Base-by-base conservation (phyloP, 2,797 vertebrate species). In the Rhincodon typus region DNA sequence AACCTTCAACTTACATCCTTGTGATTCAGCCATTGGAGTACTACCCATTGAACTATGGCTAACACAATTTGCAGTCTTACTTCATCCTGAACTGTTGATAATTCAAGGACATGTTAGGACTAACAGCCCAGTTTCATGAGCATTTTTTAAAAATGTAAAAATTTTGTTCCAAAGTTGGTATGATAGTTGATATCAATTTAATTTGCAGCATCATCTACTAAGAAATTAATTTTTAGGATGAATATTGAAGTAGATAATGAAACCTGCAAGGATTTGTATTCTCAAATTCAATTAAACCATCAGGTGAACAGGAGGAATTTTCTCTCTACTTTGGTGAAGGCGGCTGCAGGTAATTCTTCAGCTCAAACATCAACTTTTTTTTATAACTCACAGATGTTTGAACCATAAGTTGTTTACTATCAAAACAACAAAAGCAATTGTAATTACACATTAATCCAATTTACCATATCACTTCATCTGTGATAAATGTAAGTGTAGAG, bases 391-490 rank as follows among this genome's bases (percentile, higher is more conserved):
- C n/a, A n/a, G n/a, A n/a, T n/a, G n/a, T n/a, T n/a, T n/a, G n/a
- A n/a, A n/a, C n/a, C n/a, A n/a, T n/a, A n/a, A n/a, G n/a, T n/a
- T n/a, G n/a, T n/a, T n/a, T n/a, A n/a, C 66, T 70, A 34, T 70
- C 94, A 46, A 53, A 94, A 74, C 69, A 94, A 50, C 12, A 90
- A 53, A 88, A 30, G 30, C 53, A 10, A 30, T 62, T 53, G n/a
- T 69, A 93, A 93, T 74, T 74, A 94, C 46, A 70, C n/a, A 69
- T 94, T 74, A 94, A 94, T 72, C 42, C 70, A 72, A 74, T 94
- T 94, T 94, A 25, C 69, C 94, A 74, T 74, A 70, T 94, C 42
- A 94, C 50, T 94, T 74, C 72, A 74, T 94, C 13, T 53, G 25
- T 13, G 13, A 27, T 21, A 74, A 94, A 46, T 30, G 74, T 69